Evolutionary conservation across 2,888 invertebrate species (phyloP), one percentile per base, ranked within the genome.

Genomic region (Cinara cedri): DNA sequence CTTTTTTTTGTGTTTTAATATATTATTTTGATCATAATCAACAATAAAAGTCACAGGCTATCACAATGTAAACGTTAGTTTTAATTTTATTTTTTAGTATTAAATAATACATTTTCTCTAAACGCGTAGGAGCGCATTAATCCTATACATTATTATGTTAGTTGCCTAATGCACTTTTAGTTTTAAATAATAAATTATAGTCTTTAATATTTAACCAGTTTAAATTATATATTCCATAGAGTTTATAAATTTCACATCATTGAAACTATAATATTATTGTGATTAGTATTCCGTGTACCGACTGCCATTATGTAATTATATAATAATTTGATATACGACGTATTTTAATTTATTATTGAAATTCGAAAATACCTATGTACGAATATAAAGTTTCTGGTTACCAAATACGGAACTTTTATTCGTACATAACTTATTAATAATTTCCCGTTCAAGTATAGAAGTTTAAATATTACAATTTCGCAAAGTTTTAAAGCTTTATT

Each of bases 361-460:
- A 55, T 21, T 70, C 9, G 55, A 34, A 34, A 34, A 34, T 34
- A 34, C 34, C 34, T 34, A 34, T 34, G 34, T 34, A 19, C 34
- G 19, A 4, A 54, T 42, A 51, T 19, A 55, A 70, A 42, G 21
- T 70, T 42, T 55, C 21, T 19, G 21, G 21, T 42, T 55, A 9
- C 19, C 19, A 42, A 70, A 34, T 42, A 51, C 26, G 3, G 21
- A 34, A 34, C 70, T 34, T 70, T 21, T 55, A 70, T 70, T 42
- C 42, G 3, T 34, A 34, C 6, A 14, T 70, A 44, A 70, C n/a
- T 42, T 70, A 70, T 70, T 54, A 21, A 70, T 55, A 55, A 70
- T 54, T 21, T 55, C 42, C n/a, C 16, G 0, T n/a, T 10, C 2
- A 42, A 70, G 42, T 13, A 16, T 21, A 66, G 19, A 70, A 54